These are phyloP conservation scores for Apostichopus californicus DNA, from an alignment of 35 echinoderm and acorn worm genomes.

Conservation along the genomic window DNA sequence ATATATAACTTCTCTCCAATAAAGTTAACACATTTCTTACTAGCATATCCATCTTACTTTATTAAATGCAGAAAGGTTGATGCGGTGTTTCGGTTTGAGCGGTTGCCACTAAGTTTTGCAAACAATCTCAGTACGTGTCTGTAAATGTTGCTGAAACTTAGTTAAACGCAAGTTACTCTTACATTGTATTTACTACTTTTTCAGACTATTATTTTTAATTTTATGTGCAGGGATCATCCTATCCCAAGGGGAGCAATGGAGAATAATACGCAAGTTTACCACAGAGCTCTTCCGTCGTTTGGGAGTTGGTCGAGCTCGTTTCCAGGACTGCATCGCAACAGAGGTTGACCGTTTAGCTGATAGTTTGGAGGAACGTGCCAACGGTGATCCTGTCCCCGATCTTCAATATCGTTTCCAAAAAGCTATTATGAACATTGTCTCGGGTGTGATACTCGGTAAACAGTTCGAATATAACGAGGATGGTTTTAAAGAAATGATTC, in stretches of 20 bases:
- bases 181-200: background rate
- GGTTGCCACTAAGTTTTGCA: background rate
- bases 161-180: background rate
- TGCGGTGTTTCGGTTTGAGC: background rate
- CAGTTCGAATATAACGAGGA: slow-evolving; percentile 34
- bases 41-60: no score
- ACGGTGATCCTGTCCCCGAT: background rate
- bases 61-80: no score
- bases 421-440: slow-evolving; percentile 41
- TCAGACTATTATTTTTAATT: background rate
- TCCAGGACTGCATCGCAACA: background rate
- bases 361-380: background rate
- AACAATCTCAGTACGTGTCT: background rate
- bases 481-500: slow-evolving; percentile 4
- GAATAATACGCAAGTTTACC: background rate
- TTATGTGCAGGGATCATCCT: slow-evolving; percentile 22
- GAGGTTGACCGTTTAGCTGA: slow-evolving; percentile 5
- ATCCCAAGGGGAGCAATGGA: slow-evolving; percentile 5
- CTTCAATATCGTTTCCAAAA: background rate
- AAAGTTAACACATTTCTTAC: no score
- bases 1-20: no score
- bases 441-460: slow-evolving; percentile 14
- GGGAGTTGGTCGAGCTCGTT: slow-evolving; percentile 40
- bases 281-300: slow-evolving; percentile 27
- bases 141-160: background rate